Evolutionary conservation across 53 echinoderm and acorn worm genomes (phyloP).

Genomic region (Crossaster papposus): DNA sequence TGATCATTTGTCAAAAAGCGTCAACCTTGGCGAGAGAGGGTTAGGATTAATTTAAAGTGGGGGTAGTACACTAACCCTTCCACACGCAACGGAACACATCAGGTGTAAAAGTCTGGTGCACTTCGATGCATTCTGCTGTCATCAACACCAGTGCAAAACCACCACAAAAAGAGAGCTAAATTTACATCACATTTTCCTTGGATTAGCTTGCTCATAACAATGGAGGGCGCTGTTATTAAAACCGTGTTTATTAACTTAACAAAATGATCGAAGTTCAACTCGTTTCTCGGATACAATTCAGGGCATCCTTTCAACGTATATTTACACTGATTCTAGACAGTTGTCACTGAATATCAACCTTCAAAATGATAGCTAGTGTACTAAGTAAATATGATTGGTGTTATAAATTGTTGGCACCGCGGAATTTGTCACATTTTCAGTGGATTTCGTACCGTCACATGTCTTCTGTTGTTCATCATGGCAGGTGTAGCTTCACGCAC

Average conservation of each 20-base stretch:
- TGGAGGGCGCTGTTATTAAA: constrained; percentile 6
- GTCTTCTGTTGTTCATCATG: neutral
- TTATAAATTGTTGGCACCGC: neutral
- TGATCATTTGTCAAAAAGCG: too few species aligned
- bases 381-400: constrained; percentile 29
- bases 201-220: neutral
- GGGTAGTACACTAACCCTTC: too few species aligned
- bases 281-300: neutral
- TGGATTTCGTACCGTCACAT: constrained; percentile 12
- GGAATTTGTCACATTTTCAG: constrained; percentile 17
- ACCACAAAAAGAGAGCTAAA: too few species aligned
- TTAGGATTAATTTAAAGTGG: too few species aligned
- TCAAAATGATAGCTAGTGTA: constrained; percentile 20
- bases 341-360: neutral
- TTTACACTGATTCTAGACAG: neutral
- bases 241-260: too few species aligned
- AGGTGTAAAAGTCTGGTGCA: too few species aligned
- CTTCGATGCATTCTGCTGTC: too few species aligned
- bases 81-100: too few species aligned
- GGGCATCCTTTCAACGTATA: neutral
- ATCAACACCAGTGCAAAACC: too few species aligned
- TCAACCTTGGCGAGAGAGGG: too few species aligned
- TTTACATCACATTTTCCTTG: too few species aligned
- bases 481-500: constrained; percentile 7
- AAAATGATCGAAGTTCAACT: constrained; percentile 13